Base-by-base conservation (phyloP, 2,113 vertebrate genomes). In the Hippocampus zosterae region DNA sequence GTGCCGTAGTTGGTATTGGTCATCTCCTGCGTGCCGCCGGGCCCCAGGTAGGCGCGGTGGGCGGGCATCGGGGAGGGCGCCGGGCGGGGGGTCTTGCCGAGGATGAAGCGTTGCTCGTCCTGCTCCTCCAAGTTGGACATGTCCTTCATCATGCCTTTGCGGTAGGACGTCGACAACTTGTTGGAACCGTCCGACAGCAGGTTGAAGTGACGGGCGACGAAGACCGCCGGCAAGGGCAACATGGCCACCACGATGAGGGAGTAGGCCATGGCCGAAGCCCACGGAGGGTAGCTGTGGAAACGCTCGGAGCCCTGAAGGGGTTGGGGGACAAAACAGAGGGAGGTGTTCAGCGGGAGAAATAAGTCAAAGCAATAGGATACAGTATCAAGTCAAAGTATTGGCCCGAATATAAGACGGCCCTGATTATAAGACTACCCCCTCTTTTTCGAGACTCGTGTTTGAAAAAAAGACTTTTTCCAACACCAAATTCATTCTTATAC, bases 71-170 rank as follows among this genome's bases (percentile, higher is more conserved):
- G 97, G 18, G 97, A 98, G 0, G 96, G 96, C 0, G 93, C 91
- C 91, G 98, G 96, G 0, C 93, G 95, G 82, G 95, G 95, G 80
- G 93, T 95, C 85, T 98, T 99, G 86, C 93, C 91, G 70, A 98
- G 93, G 87, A 99, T 98, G 91, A 99, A 98, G 77, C 97, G 95
- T 4, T 97, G 98, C 89, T 98, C 96, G 0, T 98, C 96, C 0
- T 95, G 95, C 82, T 98, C 96, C 70, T 98, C 97, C 78, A 99
- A 76, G 87, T 96, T 98, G 86, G 97, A 98, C 74, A 97, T 96
- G 89, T 99, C 97, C 87, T 99, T 98, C 93, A 98, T 97, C 94
- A 98, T 96, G 70, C 96, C 96, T 77, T 98, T 96, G 80, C 96
- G 96, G 88, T 98, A 99, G 71, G 97, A 96, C 78, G 98, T 96